Evolutionary conservation across 2,113 vertebrate species (phyloP).

Genomic region (Puntigrus tetrazona): DNA sequence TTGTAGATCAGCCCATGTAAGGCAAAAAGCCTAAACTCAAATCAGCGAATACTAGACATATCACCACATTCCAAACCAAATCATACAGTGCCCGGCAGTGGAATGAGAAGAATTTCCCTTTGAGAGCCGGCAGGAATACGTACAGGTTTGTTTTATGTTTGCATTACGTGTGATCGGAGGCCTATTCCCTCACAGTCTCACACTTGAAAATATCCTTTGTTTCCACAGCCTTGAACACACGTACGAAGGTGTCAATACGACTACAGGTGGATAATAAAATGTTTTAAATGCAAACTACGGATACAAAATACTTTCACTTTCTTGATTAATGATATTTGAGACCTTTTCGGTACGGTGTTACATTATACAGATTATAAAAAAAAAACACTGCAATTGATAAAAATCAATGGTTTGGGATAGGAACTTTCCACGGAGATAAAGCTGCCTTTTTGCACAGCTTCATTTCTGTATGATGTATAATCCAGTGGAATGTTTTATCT

Average conservation of each 20-base stretch:
- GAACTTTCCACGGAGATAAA: background rate
- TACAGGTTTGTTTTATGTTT: background rate
- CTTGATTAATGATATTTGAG: background rate
- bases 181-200: constrained; percentile 1
- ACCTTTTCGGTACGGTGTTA: background rate
- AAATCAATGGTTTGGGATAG: background rate
- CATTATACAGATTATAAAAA: background rate
- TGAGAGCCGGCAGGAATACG: background rate
- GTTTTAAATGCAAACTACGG: background rate
- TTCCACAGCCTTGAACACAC: background rate
- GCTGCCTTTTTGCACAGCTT: background rate
- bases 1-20: background rate
- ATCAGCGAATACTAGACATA: background rate
- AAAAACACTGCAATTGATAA: background rate
- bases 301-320: background rate
- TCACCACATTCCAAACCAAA: constrained; percentile 22
- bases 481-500: background rate
- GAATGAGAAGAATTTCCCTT: constrained; percentile 18
- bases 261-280: background rate
- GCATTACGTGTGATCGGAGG: background rate
- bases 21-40: background rate
- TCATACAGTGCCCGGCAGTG: background rate
- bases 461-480: background rate
- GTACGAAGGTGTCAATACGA: background rate
- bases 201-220: constrained; percentile 1